Evolutionary conservation across 35 echinoderm and acorn worm genomes (phyloP).

Genomic region (Apostichopus japonicus): DNA sequence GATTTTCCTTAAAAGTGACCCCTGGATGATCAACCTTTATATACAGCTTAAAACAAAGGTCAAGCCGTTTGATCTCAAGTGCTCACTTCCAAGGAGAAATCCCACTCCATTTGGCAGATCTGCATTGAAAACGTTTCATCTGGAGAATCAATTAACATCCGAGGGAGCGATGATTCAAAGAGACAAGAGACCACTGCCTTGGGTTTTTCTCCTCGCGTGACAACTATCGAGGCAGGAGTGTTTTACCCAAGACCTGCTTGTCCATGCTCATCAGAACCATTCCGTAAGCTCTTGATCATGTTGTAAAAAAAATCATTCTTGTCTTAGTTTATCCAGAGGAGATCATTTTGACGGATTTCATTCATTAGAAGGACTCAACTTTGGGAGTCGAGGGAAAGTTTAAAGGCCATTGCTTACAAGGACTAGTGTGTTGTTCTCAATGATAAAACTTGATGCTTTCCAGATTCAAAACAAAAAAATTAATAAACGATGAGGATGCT

Average conservation of each 20-base stretch:
- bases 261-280: not conserved
- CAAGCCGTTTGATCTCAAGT: too few species aligned
- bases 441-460: too few species aligned
- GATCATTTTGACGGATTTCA: not conserved
- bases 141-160: conserved; percentile 43
- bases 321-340: not conserved
- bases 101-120: not conserved
- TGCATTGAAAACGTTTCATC: not conserved
- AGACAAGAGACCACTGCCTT: conserved; percentile 15
- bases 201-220: conserved; percentile 21
- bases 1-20: too few species aligned
- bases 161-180: not conserved
- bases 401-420: too few species aligned
- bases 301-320: not conserved
- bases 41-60: too few species aligned
- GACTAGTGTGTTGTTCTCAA: too few species aligned
- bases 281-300: not conserved
- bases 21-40: too few species aligned
- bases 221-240: not conserved
- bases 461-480: too few species aligned
- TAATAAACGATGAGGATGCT: too few species aligned
- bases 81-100: too few species aligned
- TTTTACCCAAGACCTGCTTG: not conserved
- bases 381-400: too few species aligned
- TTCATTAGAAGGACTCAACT: not conserved